Base-by-base conservation (phyloP, 2,113 vertebrate species). In the Marmota monax region DNA sequence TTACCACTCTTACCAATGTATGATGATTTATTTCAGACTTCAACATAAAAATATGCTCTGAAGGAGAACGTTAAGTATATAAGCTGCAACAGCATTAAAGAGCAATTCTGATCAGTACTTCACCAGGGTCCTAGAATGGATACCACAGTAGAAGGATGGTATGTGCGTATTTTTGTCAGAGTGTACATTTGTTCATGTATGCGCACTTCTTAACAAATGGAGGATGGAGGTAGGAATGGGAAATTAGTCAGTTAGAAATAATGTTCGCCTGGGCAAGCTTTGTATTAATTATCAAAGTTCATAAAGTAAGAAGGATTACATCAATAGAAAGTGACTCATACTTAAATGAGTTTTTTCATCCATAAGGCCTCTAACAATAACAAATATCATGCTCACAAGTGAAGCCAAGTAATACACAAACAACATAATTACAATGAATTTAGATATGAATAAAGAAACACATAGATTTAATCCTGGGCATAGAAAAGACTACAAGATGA, bases 271-370 rank as follows among this genome's bases (percentile, higher is more conserved):
- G 97, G 96, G 83, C 11, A 97, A 97, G 76, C 79, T 96, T 98
- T 92, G 88, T 95, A 96, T 97, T 97, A 98, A 97, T 98, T 98
- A 95, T 97, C 53, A 97, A 97, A 98, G 53, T 98, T 97, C 90
- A 96, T 96, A 96, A 96, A 98, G 76, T 92, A 98, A 96, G 96
- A 98, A 98, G 90, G 93, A 97, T 98, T 97, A 80, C 88, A 98
- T 98, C 97, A 97, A 97, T 92, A 98, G 86, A 98, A 90, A 96
- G 85, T 98, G 97, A 98, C 82, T 98, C 98, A 97, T 96, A 98
- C 91, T 96, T 97, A 98, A 98, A 96, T 96, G 97, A 94, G 86
- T 61, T 53, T 97, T 98, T 98, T 98, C 96, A 94, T 94, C 92
- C 84, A 69, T 92, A 94, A 2, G 5, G 90, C 90, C 97, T 97